Evolutionary conservation across 2,113 vertebrate genomes (phyloP).

Genomic region (Cavia porcellus): DNA sequence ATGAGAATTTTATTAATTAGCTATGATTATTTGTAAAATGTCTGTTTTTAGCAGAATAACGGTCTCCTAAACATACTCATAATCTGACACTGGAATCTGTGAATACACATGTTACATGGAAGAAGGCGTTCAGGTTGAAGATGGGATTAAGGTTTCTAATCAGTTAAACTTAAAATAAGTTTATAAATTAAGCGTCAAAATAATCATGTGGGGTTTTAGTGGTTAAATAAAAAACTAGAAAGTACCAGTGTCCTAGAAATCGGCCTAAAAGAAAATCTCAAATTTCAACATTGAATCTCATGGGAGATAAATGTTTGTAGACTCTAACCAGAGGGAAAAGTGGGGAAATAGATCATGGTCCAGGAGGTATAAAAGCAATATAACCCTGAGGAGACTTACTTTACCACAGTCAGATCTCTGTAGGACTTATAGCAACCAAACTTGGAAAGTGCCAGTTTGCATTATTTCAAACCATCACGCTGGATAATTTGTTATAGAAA

Average conservation of each 20-base stretch:
- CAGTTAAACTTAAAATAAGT: not conserved
- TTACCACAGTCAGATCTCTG: not conserved
- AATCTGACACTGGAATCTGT: not conserved
- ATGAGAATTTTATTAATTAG: not conserved
- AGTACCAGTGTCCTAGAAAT: not conserved
- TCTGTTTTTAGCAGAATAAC: not conserved
- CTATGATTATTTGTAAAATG: not conserved
- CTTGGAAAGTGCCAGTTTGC: not conserved
- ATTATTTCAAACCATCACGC: not conserved
- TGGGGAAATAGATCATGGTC: not conserved
- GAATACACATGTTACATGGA: not conserved
- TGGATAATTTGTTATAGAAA: not conserved
- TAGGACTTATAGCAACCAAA: not conserved
- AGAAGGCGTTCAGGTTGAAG: not conserved
- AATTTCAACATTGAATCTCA: not conserved
- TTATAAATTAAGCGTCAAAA: not conserved
- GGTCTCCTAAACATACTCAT: not conserved
- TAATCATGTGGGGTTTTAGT: not conserved
- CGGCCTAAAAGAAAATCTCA: not conserved
- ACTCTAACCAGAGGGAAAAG: not conserved
- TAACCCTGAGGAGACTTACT: not conserved
- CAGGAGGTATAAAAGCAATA: not conserved
- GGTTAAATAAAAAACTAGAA: not conserved
- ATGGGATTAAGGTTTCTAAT: not conserved
- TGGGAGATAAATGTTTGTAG: not conserved